Conservation (phyloP, 2,797 vertebrate genomes). For the Staurois parvus region DNA sequence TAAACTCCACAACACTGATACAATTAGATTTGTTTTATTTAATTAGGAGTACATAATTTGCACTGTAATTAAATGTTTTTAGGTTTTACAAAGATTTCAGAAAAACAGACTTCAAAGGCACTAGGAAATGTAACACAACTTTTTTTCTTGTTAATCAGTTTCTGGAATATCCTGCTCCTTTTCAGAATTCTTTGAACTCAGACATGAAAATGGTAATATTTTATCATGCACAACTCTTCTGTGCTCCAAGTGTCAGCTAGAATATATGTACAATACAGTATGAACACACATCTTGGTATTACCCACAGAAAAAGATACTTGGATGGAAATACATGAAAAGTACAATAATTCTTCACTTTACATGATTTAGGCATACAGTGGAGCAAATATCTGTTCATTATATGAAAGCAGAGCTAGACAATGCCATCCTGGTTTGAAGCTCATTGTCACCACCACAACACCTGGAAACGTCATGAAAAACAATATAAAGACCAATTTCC, state of each 20-base stretch:
- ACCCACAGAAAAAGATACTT: not conserved
- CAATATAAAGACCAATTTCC: no score
- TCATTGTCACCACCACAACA: no score
- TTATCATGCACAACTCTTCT: constrained; percentile 13
- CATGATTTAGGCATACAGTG: no score
- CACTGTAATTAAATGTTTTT: constrained; percentile 28
- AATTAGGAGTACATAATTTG: constrained; percentile 8
- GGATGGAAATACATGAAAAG: no score
- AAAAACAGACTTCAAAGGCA: constrained; percentile 40
- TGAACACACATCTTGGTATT: not conserved
- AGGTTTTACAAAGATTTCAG: constrained; percentile 12
- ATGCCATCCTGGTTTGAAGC: no score
- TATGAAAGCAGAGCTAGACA: no score
- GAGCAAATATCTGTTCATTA: no score
- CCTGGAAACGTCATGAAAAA: no score
- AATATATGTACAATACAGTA: constrained; percentile 9
- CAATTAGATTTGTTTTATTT: constrained; percentile 10
- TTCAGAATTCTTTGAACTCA: constrained; percentile 42
- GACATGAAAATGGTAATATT: constrained; percentile 34
- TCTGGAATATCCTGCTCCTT: constrained; percentile 19
- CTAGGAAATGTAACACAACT: not conserved
- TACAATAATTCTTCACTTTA: no score
- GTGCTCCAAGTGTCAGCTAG: constrained; percentile 1
- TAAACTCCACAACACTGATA: not conserved
- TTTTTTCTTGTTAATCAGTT: constrained; percentile 40